These are phyloP conservation scores for Rhegmatorhina hoffmannsi DNA, from an alignment of 2,113 vertebrate genomes.

Conservation along the genomic window DNA sequence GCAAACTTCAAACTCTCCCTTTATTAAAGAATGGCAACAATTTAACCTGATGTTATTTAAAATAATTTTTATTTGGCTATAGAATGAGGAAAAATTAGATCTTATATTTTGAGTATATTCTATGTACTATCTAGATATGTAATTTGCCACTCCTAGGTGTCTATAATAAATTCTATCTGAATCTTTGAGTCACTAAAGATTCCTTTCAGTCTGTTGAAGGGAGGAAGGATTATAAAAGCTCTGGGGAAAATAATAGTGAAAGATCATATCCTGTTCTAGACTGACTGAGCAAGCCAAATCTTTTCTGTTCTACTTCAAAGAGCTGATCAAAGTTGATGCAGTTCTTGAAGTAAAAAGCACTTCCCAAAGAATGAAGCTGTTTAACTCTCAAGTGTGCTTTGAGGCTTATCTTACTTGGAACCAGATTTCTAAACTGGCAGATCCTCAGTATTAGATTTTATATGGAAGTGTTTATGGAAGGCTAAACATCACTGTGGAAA, in stretches of 20 bases:
- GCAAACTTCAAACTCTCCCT: background rate
- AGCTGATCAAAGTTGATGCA: background rate
- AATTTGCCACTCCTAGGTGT: background rate
- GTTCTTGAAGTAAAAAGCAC: background rate
- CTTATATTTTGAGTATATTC: background rate
- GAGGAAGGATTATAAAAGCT: background rate
- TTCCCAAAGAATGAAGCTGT: background rate
- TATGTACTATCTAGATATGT: background rate
- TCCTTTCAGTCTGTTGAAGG: background rate
- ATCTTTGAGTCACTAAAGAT: background rate
- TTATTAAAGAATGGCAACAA: conserved; percentile 14
- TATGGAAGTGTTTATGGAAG: background rate
- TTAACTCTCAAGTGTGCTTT: background rate
- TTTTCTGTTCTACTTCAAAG: background rate
- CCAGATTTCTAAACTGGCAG: background rate
- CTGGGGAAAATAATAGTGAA: background rate
- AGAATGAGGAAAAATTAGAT: background rate
- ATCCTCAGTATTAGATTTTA: background rate
- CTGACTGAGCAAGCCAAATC: background rate
- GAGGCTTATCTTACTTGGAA: background rate
- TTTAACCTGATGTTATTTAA: conserved; percentile 31
- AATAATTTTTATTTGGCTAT: background rate
- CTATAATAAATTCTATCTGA: background rate
- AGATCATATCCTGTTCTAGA: background rate
- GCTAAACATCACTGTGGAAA: background rate